Conservation (phyloP, 2,797 vertebrate genomes). For the Hipposideros larvatus region DNA sequence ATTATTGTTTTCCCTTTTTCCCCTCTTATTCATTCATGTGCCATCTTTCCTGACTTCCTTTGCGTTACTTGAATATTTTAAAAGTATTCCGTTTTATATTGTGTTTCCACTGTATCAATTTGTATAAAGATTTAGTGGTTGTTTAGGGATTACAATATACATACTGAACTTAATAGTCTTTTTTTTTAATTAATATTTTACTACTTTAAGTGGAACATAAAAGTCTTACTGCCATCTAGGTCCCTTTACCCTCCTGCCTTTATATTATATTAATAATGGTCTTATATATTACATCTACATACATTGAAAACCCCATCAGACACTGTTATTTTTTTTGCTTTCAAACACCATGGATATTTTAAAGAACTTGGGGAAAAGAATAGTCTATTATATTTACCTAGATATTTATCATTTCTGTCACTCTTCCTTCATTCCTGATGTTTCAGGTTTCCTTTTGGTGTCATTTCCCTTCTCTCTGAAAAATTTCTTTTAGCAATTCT, state of each 20-base stretch:
- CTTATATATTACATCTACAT: neutral
- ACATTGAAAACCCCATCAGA: neutral
- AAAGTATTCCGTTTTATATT: neutral
- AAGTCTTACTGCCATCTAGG: neutral
- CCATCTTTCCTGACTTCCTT: neutral
- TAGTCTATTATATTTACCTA: neutral
- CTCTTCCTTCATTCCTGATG: neutral
- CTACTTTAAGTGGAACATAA: neutral
- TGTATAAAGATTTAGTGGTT: neutral
- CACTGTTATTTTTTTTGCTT: neutral
- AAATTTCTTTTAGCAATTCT: neutral
- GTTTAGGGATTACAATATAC: neutral
- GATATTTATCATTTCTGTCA: neutral
- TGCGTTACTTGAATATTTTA: neutral
- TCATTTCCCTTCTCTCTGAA: neutral
- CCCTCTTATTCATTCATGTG: neutral
- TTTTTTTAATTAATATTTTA: neutral
- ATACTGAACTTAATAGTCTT: neutral
- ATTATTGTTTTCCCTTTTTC: neutral
- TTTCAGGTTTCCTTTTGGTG: neutral
- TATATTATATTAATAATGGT: neutral
- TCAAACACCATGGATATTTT: neutral
- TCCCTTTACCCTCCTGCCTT: neutral
- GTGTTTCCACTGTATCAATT: neutral
- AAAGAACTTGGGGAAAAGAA: neutral